Conservation (phyloP, 2,888 invertebrate genomes). For the Caenorhabditis sp. region DNA sequence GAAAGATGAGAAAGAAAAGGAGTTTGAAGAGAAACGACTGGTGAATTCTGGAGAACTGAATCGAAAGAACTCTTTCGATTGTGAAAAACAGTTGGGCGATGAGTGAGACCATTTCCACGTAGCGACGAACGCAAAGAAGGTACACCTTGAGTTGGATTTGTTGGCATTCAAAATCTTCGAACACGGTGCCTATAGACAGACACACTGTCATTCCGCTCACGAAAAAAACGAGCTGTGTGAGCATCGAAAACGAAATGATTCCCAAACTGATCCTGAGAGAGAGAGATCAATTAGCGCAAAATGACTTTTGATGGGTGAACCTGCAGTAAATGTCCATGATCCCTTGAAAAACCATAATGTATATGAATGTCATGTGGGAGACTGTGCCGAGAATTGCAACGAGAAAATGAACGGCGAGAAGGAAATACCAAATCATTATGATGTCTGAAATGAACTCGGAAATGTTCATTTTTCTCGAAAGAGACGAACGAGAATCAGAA, state of each 20-base stretch:
- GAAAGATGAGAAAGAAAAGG: background rate
- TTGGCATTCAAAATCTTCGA: slow-evolving; percentile 31
- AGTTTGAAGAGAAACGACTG: slow-evolving; percentile 3
- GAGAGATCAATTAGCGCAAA: background rate
- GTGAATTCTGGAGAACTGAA: slow-evolving; percentile 18
- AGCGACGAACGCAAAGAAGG: slow-evolving; percentile 14
- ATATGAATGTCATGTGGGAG: slow-evolving; percentile 17
- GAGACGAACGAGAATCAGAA: too few relatives aligned
- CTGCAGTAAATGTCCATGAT: slow-evolving; percentile 32
- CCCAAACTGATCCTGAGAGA: slow-evolving; percentile 33
- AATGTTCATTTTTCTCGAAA: too few relatives aligned
- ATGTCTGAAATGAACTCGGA: background rate
- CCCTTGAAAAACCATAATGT: slow-evolving; percentile 24
- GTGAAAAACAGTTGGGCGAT: slow-evolving; percentile 30
- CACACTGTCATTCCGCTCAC: slow-evolving; percentile 7
- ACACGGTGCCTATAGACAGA: slow-evolving; percentile 26
- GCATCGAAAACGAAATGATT: slow-evolving; percentile 29
- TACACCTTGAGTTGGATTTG: background rate
- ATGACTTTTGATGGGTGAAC: background rate
- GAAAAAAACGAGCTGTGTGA: slow-evolving; percentile 13
- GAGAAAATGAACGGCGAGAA: slow-evolving; percentile 32
- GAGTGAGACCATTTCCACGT: slow-evolving; percentile 22
- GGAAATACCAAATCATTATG: slow-evolving; percentile 41
- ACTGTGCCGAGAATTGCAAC: slow-evolving; percentile 26
- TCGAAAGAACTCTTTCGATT: slow-evolving; percentile 23